phyloP scores from a whole-genome alignment of 23 tunicate genomes.

The Clavelina lepadiformis region DNA sequence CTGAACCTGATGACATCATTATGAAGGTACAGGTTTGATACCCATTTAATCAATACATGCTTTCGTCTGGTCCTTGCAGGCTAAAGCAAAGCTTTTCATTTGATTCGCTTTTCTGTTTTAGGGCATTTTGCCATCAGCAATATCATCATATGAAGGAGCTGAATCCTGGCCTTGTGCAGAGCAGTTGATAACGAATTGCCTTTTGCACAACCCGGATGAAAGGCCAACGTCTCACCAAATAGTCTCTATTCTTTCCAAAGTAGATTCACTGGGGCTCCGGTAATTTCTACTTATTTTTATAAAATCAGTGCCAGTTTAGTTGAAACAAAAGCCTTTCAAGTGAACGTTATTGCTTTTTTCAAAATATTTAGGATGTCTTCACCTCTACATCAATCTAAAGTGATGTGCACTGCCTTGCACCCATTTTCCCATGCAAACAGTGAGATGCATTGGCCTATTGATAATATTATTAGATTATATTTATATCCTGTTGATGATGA shows the following conservation, averaged over 20 bases:
- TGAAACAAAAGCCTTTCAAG: too few species aligned
- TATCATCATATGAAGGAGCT: slow-evolving; percentile 37
- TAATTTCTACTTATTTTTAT: background rate
- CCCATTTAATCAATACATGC: background rate
- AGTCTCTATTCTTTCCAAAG: slow-evolving; percentile 2
- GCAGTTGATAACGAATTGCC: slow-evolving; percentile 29
- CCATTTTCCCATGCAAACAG: too few species aligned
- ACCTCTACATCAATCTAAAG: too few species aligned
- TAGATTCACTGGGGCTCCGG: slow-evolving; percentile 5
- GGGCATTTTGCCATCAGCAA: slow-evolving; percentile 65
- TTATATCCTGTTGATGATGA: too few species aligned
- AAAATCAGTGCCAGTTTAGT: background rate
- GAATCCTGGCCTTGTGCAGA: slow-evolving; percentile 63
- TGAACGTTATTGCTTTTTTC: too few species aligned
- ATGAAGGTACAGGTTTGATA: slow-evolving; percentile 11
- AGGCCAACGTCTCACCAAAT: slow-evolving; percentile 53
- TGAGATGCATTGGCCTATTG: too few species aligned
- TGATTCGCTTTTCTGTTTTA: too few species aligned
- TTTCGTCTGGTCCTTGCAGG: background rate
- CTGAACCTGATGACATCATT: slow-evolving; percentile 46
- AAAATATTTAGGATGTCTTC: background rate
- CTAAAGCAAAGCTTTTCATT: background rate
- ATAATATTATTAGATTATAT: too few species aligned
- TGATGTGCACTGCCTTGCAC: too few species aligned
- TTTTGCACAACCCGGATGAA: slow-evolving; percentile 63